phyloP scores from a whole-genome alignment of 2,113 vertebrate species.

The Anseranas semipalmata region DNA sequence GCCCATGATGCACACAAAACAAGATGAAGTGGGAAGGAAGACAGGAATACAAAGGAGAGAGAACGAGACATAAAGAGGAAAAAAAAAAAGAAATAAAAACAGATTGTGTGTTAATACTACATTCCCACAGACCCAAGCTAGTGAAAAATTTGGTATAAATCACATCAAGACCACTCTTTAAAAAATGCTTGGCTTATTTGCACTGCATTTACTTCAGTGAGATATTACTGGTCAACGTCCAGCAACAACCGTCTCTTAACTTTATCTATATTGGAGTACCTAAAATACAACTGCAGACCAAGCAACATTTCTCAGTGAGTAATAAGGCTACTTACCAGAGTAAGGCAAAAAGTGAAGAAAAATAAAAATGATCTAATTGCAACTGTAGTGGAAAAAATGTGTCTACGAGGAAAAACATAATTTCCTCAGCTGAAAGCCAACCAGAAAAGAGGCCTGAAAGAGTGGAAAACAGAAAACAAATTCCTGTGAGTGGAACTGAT shows the following conservation, averaged over 20 bases:
- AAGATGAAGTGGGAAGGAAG: not conserved
- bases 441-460: not conserved
- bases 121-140: not conserved
- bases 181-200: not conserved
- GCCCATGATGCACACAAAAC: not conserved
- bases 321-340: not conserved
- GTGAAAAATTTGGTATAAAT: not conserved
- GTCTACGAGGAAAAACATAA: not conserved
- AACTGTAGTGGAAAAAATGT: not conserved
- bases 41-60: not conserved
- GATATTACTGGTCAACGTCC: not conserved
- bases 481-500: constrained; percentile 42
- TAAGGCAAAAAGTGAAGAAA: not conserved
- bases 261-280: not conserved
- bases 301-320: not conserved
- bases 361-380: not conserved
- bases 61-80: not conserved
- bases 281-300: not conserved
- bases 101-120: not conserved
- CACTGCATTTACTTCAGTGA: not conserved
- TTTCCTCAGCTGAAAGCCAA: not conserved
- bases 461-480: constrained; percentile 32
- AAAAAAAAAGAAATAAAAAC: not conserved
- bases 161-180: not conserved
- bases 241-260: not conserved